phyloP scores from a whole-genome alignment of 1,140 invertebrate species.

The Drosophila watanabei region DNA sequence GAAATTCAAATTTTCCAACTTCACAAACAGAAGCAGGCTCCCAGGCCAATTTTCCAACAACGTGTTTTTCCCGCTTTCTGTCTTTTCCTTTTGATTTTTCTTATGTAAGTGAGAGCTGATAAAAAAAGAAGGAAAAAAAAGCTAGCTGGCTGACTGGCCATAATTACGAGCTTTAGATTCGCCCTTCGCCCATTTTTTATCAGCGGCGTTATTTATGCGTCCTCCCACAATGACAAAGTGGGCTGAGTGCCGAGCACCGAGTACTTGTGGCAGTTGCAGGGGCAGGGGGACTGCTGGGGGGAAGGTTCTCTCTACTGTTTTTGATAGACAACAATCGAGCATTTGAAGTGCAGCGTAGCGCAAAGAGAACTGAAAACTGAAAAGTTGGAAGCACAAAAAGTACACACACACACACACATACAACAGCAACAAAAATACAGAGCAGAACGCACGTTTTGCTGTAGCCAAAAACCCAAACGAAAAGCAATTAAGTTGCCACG shows the following conservation, averaged over 20 bases:
- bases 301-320: constrained; percentile 10
- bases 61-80: constrained; percentile 45
- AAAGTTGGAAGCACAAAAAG: constrained; percentile 41
- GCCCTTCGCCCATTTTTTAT: constrained; percentile 82
- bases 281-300: background rate
- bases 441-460: constrained; percentile 30
- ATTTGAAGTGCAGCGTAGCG: constrained; percentile 81
- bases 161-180: constrained; percentile 64
- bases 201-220: constrained; percentile 78
- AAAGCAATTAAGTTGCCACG: constrained; percentile 83
- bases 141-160: constrained; percentile 51
- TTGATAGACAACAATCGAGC: constrained; percentile 69
- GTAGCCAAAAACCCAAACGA: constrained; percentile 76
- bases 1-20: constrained; percentile 79
- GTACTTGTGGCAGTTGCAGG: background rate
- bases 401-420: constrained; percentile 1
- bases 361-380: constrained; percentile 47
- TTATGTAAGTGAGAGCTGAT: constrained; percentile 75
- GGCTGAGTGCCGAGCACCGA: constrained; percentile 11
- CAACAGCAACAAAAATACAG: constrained; percentile 16
- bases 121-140: constrained; percentile 52
- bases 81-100: constrained; percentile 51
- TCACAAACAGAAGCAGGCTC: constrained; percentile 54
- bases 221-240: constrained; percentile 59
- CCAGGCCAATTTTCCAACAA: constrained; percentile 56